Conservation (phyloP, 1,140 invertebrate genomes). For the Hycleus cichorii region DNA sequence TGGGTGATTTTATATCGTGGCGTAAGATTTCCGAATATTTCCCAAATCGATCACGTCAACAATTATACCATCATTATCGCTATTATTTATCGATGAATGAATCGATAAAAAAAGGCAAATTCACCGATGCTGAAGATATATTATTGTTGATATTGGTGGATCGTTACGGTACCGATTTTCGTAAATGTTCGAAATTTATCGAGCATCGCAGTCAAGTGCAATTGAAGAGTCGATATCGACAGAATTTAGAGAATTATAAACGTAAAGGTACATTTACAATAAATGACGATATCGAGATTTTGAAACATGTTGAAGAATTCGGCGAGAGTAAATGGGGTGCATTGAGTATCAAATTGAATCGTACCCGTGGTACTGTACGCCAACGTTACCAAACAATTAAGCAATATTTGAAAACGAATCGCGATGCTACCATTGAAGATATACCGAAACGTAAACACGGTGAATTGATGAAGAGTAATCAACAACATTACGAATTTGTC, state of each 20-base stretch:
- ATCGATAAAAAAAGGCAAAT: conserved; percentile 48
- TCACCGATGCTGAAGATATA: conserved; percentile 54
- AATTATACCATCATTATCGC: conserved; percentile 53
- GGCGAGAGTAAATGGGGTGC: conserved; percentile 33
- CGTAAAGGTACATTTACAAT: conserved; percentile 40
- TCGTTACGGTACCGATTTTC: conserved; percentile 54
- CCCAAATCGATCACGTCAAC: conserved; percentile 51
- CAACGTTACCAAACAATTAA: conserved; percentile 36
- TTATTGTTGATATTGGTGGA: conserved; percentile 50
- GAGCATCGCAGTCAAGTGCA: conserved; percentile 48
- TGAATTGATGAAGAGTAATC: neutral
- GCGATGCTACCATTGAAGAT: conserved; percentile 30
- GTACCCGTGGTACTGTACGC: conserved; percentile 32
- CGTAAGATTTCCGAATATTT: conserved; percentile 51
- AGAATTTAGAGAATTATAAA: conserved; percentile 36
- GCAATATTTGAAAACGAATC: conserved; percentile 38
- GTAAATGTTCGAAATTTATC: conserved; percentile 44
- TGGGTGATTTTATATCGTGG: conserved; percentile 60
- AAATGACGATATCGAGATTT: conserved; percentile 42
- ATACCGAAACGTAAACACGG: conserved; percentile 30
- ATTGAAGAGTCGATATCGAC: conserved; percentile 47
- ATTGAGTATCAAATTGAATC: conserved; percentile 23
- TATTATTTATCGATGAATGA: conserved; percentile 26
- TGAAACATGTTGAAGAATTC: conserved; percentile 38
- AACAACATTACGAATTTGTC: conserved; percentile 9